Conservation (phyloP, 2,797 vertebrate genomes). For the Hoplostethus atlanticus region DNA sequence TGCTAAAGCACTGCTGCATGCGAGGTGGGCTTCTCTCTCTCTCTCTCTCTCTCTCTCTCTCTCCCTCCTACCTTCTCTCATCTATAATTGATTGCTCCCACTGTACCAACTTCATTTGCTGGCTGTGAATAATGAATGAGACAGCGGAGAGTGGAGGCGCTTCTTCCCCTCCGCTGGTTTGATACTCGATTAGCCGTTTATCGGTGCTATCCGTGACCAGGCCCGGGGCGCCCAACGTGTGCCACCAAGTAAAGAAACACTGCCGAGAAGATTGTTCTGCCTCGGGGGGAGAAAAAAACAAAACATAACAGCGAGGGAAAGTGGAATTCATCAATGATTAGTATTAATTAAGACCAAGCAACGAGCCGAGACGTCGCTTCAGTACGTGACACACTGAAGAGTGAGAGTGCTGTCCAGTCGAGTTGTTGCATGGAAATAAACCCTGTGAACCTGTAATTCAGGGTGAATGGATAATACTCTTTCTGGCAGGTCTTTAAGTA, state of each 20-base stretch:
- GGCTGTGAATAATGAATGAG: conserved; percentile 86
- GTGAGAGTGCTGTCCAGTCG: not conserved
- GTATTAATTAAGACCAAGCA: conserved; percentile 10
- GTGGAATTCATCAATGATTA: conserved; percentile 20
- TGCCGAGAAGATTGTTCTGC: conserved; percentile 25
- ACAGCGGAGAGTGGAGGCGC: conserved; percentile 71
- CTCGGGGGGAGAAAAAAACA: not conserved
- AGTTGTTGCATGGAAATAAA: conserved; percentile 55
- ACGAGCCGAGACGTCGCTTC: conserved; percentile 32
- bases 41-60: conserved; percentile 38
- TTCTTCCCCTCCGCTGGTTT: conserved; percentile 78
- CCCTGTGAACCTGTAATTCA: conserved; percentile 18
- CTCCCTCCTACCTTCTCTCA: conserved; percentile 77
- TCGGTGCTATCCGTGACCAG: conserved; percentile 67
- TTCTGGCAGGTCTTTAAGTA: conserved; percentile 39
- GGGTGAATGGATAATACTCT: conserved; percentile 48
- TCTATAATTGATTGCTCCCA: conserved; percentile 86
- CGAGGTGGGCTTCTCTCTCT: conserved; percentile 60
- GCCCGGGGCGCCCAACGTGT: conserved; percentile 53
- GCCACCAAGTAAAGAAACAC: conserved; percentile 34
- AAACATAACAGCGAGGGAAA: conserved; percentile 8
- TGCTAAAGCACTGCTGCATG: conserved; percentile 68
- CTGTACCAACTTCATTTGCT: conserved; percentile 86
- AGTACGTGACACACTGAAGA: conserved; percentile 24
- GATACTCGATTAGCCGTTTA: conserved; percentile 77